phyloP scores from a whole-genome alignment of 2,888 invertebrate species.

The Spisula solida region DNA sequence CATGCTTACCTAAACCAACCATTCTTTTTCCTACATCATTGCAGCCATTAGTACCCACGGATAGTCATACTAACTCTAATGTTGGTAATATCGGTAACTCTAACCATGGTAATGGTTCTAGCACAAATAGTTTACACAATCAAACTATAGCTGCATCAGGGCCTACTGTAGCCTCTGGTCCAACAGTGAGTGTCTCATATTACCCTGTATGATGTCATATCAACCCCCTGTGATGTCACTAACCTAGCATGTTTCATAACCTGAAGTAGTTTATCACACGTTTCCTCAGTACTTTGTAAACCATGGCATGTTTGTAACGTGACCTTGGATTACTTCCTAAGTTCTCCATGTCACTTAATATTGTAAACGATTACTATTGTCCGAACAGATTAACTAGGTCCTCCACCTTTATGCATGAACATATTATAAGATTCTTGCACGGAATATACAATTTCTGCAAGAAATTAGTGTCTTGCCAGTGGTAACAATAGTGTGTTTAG shows the following conservation, averaged over 20 bases:
- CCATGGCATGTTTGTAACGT: too few species aligned
- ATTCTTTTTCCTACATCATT: neutral
- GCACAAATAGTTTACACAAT: slow-evolving; percentile 3
- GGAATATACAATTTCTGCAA: too few species aligned
- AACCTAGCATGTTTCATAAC: neutral
- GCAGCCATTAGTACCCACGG: neutral
- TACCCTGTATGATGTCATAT: slow-evolving; percentile 2
- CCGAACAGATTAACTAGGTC: too few species aligned
- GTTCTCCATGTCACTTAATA: too few species aligned
- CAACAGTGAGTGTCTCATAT: slow-evolving; percentile 4
- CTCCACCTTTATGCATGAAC: too few species aligned
- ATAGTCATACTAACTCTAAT: neutral
- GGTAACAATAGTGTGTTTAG: too few species aligned
- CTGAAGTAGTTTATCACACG: neutral
- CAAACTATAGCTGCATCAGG: neutral
- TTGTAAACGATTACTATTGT: neutral
- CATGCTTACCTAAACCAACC: neutral
- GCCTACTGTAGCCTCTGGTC: neutral
- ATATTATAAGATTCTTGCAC: too few species aligned
- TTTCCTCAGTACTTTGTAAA: neutral
- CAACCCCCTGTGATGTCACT: neutral
- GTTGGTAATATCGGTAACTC: too few species aligned
- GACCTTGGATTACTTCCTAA: too few species aligned
- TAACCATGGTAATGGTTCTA: slow-evolving; percentile 1
- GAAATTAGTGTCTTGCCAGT: too few species aligned